Base-by-base conservation (phyloP, 1,140 invertebrate genomes). In the Druon quercuslanigerum region DNA sequence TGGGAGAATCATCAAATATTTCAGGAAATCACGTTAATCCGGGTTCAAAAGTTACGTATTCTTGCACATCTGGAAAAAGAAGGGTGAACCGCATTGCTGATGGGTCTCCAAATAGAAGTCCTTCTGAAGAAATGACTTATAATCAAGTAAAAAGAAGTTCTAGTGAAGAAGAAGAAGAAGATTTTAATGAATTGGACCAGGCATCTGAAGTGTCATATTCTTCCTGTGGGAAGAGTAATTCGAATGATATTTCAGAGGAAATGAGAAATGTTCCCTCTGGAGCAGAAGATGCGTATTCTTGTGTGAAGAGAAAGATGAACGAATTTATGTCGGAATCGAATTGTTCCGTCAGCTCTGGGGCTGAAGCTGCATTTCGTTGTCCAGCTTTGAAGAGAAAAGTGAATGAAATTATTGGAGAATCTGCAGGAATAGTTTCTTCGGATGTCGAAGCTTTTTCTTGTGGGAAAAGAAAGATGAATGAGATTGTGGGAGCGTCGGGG, bases 401-500 rank as follows among this genome's bases (percentile, higher is more conserved):
- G 73, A 51, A 19, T 70, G 50, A 72, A 72, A 51, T 66, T 33
- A 66, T 66, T 40, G 51, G 66, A 12, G 79, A 81, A 25, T 75
- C 79, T 56, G 60, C 79, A 6, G 82, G 75, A 13, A 70, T 80
- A 7, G 46, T 80, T 17, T 11, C 79, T 17, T 17, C 57, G 7
- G 74, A 50, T 56, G 20, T 33, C 0, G 25, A 66, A 16, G 13
- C 25, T 46, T 66, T 66, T 66, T n/a, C 60, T n/a, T 66, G 25
- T 7, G 71, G 78, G 33, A 83, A 78, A 20, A 72, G 60, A 16
- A 86, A 85, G 71, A 83, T 85, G 70, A 84, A 85, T 51, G 84
- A 86, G 46, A 70, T 83, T 9, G 72, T 79, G 66, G 81, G 71
- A 14, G 86, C 79, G 40, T 74, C 77, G 11, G 72, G 50, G 50